These are phyloP conservation scores for Bostrychus sinensis DNA, from an alignment of 2,113 vertebrate species.

Conservation along the genomic window DNA sequence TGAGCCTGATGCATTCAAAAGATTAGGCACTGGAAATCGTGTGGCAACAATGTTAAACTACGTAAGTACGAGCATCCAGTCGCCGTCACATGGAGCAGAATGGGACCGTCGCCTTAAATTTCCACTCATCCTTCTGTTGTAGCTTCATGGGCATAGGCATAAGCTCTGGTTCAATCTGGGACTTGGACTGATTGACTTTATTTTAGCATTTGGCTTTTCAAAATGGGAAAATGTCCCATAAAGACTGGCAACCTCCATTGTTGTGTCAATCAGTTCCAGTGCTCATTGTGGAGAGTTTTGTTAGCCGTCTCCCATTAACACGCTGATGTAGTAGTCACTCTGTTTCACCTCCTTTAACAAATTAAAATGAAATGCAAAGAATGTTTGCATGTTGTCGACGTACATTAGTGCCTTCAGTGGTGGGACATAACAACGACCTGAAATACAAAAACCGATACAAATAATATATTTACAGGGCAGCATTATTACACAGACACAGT, in stretches of 20 bases:
- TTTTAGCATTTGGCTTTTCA: not conserved
- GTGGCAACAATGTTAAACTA: slow-evolving; percentile 99
- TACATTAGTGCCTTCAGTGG: no score
- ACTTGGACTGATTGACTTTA: slow-evolving; percentile 74
- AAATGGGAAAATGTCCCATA: not conserved
- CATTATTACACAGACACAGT: no score
- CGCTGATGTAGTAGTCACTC: not conserved
- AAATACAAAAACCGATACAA: not conserved
- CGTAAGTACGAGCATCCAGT: slow-evolving; percentile 87
- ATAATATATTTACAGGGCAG: no score
- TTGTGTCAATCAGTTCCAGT: slow-evolving; percentile 72
- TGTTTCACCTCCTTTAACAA: slow-evolving; percentile 26
- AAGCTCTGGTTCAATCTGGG: slow-evolving; percentile 68
- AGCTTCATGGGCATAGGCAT: slow-evolving; percentile 23
- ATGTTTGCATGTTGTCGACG: not conserved
- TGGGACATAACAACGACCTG: not conserved
- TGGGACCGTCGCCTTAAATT: not conserved
- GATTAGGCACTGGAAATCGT: slow-evolving; percentile 99
- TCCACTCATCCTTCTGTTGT: not conserved
- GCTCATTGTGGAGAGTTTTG: slow-evolving; percentile 65
- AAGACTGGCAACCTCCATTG: not conserved
- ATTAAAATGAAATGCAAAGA: not conserved
- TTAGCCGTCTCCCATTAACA: slow-evolving; percentile 44
- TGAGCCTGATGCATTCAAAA: slow-evolving; percentile 99
- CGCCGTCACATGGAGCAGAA: slow-evolving; percentile 32